Base-by-base conservation (phyloP, 2,888 invertebrate species). In the Andrena bucephala region DNA sequence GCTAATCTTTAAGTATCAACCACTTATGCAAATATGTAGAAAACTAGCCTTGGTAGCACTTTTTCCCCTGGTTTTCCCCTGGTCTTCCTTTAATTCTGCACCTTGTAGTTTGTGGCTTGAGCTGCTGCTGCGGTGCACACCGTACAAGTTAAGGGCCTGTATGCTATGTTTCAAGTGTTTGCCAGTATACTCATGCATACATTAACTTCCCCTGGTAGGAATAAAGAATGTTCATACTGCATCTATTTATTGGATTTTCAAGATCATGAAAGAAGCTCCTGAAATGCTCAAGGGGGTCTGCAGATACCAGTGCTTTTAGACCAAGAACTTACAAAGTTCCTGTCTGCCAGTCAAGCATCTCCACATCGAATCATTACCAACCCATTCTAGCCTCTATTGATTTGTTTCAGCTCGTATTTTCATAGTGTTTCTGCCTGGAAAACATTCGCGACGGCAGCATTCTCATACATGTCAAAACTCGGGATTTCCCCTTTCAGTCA, bases 151-250 rank as follows among this genome's bases (percentile, higher is more conserved):
- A 89, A 93, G 91, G 89, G 87, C 86, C 87, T 90, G 87, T 85
- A 89, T 83, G 87, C 89, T 90, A 90, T 89, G 83, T 86, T 89
- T 90, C 89, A 84, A 93, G 93, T 93, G 92, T 92, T 93, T 93
- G 87, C 92, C 87, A 83, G 80, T 91, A 87, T 90, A 88, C 91
- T 93, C 91, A 84, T 89, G 92, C 91, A 93, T 93, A 92, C 75
- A 93, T 93, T 93, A 92, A 87, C 75, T 78, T 89, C 90, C 91
- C 91, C 89, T 84, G 87, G 83, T 81, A 81, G 48, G 79, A 79
- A 78, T 78, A 69, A 86, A 84, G 85, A 89, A 87, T 88, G 86
- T 89, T 76, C 84, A 80, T 85, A 87, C 82, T 78, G 60, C 72
- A 82, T 84, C 77, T 85, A 80, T 73, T 80, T 88, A 85, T 77